Percentiles rank a stretch among this genome's conserved stretches.
Evolutionary conservation across 1,140 invertebrate species (phyloP).

Genomic region (Aphis gossypii): DNA sequence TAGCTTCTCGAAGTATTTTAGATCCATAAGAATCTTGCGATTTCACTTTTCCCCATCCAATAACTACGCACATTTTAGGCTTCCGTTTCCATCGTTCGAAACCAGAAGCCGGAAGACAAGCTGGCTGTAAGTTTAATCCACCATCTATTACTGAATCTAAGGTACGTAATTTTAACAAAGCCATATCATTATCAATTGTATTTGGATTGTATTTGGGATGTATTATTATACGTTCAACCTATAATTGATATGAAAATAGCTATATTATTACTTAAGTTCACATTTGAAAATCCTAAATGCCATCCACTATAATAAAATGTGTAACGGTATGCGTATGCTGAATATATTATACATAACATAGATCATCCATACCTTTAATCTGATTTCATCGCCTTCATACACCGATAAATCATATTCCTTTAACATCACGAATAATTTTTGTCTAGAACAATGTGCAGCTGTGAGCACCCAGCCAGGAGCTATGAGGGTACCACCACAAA

Average conservation of each 20-base stretch:
- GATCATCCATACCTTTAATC: neutral
- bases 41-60: constrained; percentile 35
- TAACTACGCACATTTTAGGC: neutral
- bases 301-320: neutral
- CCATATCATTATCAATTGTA: constrained; percentile 37
- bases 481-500: constrained; percentile 87
- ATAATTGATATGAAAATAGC: neutral
- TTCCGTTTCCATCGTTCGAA: neutral
- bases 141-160: neutral
- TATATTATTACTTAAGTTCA: neutral
- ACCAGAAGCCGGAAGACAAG: constrained; percentile 6
- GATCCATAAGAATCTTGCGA: neutral
- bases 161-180: neutral
- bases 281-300: neutral
- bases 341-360: neutral
- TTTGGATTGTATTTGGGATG: constrained; percentile 22
- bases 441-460: neutral
- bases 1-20: constrained; percentile 16
- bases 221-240: constrained; percentile 24
- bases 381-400: neutral
- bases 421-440: constrained; percentile 58
- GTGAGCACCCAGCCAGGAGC: constrained; percentile 87
- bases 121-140: neutral
- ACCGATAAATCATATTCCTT: constrained; percentile 20
- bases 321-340: neutral